phyloP scores from a whole-genome alignment of 2,113 vertebrate genomes.

The Sterrhoptilus dennistouni region DNA sequence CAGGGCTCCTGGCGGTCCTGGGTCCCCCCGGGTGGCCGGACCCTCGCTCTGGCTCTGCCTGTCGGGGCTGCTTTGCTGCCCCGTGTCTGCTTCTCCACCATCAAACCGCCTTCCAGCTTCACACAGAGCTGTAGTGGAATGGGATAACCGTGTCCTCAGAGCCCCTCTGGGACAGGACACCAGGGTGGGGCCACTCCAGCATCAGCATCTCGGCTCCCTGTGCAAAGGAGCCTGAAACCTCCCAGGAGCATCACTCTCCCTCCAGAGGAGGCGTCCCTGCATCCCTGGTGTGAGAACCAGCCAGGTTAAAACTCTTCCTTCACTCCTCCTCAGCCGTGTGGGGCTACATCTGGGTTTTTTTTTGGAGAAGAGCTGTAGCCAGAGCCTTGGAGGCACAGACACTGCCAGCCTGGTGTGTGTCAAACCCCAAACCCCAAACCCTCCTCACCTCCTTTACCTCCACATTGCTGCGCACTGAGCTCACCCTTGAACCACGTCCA shows the following conservation, averaged over 20 bases:
- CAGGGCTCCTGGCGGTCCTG: no score
- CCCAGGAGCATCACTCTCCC: background rate
- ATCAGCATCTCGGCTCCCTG: background rate
- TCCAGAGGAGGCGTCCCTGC: fast-evolving
- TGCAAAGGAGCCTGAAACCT: background rate
- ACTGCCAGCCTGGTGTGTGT: background rate
- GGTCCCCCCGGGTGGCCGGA: background rate
- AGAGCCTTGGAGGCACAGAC: background rate
- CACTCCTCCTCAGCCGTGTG: background rate
- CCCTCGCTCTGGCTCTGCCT: background rate
- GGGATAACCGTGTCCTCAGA: fast-evolving
- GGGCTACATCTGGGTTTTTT: background rate
- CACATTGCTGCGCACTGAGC: constrained; percentile 58
- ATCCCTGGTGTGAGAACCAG: background rate
- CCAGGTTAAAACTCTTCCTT: background rate
- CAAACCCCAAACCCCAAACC: background rate
- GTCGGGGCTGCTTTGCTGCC: background rate
- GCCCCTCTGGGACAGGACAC: background rate
- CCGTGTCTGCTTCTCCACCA: fast-evolving
- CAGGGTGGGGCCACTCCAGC: fast-evolving
- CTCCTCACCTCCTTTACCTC: constrained; percentile 71
- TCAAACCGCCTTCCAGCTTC: background rate
- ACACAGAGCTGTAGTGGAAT: fast-evolving
- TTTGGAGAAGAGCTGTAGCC: background rate
- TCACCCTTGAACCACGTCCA: constrained; percentile 68